Percentiles rank a stretch among this genome's conserved stretches.
These are phyloP conservation scores for Nymphicus hollandicus DNA, from an alignment of 2,113 vertebrate genomes.

Conservation along the genomic window DNA sequence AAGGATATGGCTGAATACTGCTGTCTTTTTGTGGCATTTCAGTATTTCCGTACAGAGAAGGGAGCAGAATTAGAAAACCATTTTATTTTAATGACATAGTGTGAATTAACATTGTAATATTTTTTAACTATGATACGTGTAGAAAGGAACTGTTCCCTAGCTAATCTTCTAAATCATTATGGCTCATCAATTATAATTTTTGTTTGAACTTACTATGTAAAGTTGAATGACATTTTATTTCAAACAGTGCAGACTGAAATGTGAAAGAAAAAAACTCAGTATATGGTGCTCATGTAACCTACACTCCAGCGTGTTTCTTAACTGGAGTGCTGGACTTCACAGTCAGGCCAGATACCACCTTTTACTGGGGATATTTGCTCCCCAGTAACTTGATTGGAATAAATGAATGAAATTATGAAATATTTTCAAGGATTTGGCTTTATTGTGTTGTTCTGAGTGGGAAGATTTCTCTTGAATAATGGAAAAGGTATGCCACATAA, in stretches of 20 bases:
- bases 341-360: background rate
- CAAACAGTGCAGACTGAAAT: conserved; percentile 25
- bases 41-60: background rate
- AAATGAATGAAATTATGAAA: background rate
- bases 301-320: conserved; percentile 34
- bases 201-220: conserved; percentile 41
- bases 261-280: conserved; percentile 24
- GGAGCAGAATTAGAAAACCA: conserved; percentile 11
- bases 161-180: conserved; percentile 58
- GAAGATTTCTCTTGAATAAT: background rate
- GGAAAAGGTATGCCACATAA: background rate
- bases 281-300: background rate
- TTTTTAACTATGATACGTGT: background rate
- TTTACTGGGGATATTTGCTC: background rate
- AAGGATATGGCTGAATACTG: background rate
- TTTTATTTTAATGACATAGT: conserved; percentile 14
- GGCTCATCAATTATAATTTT: conserved; percentile 59
- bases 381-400: background rate
- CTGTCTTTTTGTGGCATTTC: conserved; percentile 5
- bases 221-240: conserved; percentile 26
- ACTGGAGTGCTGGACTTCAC: background rate
- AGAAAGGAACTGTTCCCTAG: conserved; percentile 27
- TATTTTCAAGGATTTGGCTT: background rate
- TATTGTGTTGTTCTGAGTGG: background rate
- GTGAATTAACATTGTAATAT: conserved; percentile 32